A percentile compares a stretch with the other conserved stretches of the same genome.
phyloP scores from a whole-genome alignment of 2,888 invertebrate species.

The Adineta ricciae region DNA sequence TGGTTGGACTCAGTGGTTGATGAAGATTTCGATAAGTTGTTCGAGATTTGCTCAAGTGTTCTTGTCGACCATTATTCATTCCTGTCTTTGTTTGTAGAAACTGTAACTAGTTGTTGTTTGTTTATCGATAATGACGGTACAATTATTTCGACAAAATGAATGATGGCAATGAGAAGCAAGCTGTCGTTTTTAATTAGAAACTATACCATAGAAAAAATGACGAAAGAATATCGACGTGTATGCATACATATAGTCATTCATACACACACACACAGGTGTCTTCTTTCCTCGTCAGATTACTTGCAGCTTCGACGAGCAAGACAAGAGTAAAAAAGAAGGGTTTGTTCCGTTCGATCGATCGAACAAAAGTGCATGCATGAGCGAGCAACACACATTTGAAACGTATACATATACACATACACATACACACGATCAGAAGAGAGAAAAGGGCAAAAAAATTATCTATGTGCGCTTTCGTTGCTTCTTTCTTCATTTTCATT shows the following conservation, averaged over 20 bases:
- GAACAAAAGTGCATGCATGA: neutral
- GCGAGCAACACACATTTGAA: neutral
- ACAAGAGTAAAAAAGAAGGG: neutral
- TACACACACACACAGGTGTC: constrained; percentile 3
- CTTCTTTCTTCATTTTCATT: neutral
- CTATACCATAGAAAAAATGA: neutral
- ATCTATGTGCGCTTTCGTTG: neutral
- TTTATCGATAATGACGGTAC: neutral
- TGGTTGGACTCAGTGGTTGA: neutral
- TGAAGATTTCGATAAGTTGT: neutral
- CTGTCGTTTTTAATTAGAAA: neutral
- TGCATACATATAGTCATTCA: neutral
- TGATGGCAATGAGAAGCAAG: neutral
- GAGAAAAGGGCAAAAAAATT: neutral
- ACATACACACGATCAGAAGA: neutral
- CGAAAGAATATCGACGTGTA: neutral
- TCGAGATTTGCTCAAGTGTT: neutral
- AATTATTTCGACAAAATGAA: neutral
- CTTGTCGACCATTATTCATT: neutral
- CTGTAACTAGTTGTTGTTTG: neutral
- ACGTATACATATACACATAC: neutral
- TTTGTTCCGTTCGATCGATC: neutral
- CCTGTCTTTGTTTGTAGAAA: neutral
- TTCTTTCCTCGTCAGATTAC: constrained; percentile 9
- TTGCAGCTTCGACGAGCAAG: neutral